Conservation (phyloP, 2,797 vertebrate species). For the Amazona ochrocephala region DNA sequence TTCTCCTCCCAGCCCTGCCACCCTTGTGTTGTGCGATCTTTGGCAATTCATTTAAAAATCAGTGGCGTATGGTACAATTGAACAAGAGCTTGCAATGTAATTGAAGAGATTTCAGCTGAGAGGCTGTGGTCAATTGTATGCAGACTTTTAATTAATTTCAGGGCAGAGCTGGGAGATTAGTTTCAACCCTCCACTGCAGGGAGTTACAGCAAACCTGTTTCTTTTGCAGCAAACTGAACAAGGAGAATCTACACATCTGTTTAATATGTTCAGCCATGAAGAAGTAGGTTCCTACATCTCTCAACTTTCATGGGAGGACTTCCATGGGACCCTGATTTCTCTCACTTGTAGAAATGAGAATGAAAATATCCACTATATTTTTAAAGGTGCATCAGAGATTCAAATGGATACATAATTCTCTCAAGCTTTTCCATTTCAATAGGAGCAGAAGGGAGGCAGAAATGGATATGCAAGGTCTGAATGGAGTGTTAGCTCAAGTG, state of each 20-base stretch:
- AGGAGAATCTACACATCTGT: background rate
- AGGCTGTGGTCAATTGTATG: background rate
- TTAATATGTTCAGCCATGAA: background rate
- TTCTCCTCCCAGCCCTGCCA: background rate
- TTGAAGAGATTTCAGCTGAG: background rate
- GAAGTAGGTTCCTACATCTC: conserved; percentile 6
- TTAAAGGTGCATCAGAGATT: background rate
- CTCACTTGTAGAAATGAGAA: conserved; percentile 5
- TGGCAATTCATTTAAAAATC: background rate
- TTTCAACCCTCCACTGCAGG: background rate
- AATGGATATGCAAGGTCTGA: background rate
- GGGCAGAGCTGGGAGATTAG: background rate
- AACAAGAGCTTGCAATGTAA: background rate
- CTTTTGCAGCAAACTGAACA: background rate
- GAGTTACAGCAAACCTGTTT: background rate
- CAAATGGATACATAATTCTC: background rate
- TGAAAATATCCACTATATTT: background rate
- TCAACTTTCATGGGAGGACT: background rate
- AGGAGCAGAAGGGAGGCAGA: background rate
- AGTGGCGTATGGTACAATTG: background rate
- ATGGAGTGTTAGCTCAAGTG: background rate
- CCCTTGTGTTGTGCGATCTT: background rate
- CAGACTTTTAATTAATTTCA: background rate
- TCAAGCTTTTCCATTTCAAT: background rate
- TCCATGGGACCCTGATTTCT: background rate